Conservation (phyloP, 2,797 vertebrate species). For the Cichlasoma orientale region DNA sequence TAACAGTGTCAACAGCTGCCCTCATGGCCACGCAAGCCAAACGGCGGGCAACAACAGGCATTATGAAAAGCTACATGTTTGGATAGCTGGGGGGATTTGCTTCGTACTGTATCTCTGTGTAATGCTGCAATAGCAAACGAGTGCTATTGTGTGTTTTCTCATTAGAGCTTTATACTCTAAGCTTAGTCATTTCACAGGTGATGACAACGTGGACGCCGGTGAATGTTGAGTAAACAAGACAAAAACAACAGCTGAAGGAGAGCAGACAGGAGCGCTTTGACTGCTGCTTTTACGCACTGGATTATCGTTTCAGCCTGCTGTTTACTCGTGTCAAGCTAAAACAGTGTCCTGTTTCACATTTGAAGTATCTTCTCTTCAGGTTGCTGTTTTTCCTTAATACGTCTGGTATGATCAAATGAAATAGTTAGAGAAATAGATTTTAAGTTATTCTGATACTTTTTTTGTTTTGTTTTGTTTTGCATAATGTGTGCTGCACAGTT, state of each 20-base stretch:
- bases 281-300: constrained; percentile 24
- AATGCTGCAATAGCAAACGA: constrained; percentile 52
- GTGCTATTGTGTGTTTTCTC: constrained; percentile 78
- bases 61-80: constrained; percentile 78
- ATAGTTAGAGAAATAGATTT: not conserved
- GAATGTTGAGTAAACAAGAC: constrained; percentile 79
- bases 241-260: constrained; percentile 72
- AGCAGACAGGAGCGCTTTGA: constrained; percentile 17
- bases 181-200: constrained; percentile 85
- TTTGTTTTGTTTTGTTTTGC: not conserved
- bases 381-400: not conserved
- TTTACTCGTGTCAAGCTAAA: constrained; percentile 12
- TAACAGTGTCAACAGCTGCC: constrained; percentile 88
- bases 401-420: not conserved
- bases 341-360: not conserved
- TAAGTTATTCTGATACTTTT: not conserved
- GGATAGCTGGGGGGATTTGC: constrained; percentile 80
- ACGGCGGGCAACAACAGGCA: constrained; percentile 81
- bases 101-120: constrained; percentile 65
- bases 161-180: constrained; percentile 74
- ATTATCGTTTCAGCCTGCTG: not conserved
- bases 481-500: not conserved
- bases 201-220: constrained; percentile 79
- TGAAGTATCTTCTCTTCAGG: not conserved
- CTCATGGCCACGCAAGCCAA: constrained; percentile 79